Base-by-base conservation (phyloP, 2,113 vertebrate genomes). In the Panurus biarmicus region DNA sequence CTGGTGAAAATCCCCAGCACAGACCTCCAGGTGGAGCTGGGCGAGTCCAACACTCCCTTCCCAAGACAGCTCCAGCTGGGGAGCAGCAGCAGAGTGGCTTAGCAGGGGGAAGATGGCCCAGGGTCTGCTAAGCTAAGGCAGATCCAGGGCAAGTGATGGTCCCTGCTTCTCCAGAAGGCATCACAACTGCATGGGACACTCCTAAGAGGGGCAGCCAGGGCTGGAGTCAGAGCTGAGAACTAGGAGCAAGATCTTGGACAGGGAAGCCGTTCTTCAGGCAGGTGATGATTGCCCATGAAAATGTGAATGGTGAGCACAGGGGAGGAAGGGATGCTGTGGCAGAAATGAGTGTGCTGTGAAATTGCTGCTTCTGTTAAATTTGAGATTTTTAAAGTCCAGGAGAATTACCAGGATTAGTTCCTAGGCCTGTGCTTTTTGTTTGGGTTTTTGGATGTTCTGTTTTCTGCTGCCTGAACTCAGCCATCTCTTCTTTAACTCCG, bases 401-500 rank as follows among this genome's bases (percentile, higher is more conserved):
- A 70, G 74, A 83, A 88, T 88, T 69, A 74, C 14, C 23, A 70
- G 64, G 85, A 71, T 93, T 96, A 88, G 78, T 58, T 85, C 71
- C 60, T 29, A 70, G 78, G 51, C 54, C 90, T 85, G 50, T 81
- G 40, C 60, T 87, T 95, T 69, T 80, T 86, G 67, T 83, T 80
- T 58, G 69, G 17, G 36, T 50, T 86, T 72, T 93, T 76, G 44
- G 23, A 12, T 18, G 25, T 31, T 75, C 84, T 89, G n/a, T 77
- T 94, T 91, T 80, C 76, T 88, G 67, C 56, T 87, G 61, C 40
- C 33, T 90, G 47, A 57, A 70, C 62, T 8, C 0, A 5, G 3
- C 73, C 66, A 78, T 88, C 47, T 95, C 79, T 78, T 81, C 72
- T 92, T 85, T 67, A 79, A 76, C 85, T 96, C 79, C 33, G 62